These are phyloP conservation scores for Chelon labrosus DNA, from an alignment of 2,797 vertebrate genomes.

Conservation along the genomic window DNA sequence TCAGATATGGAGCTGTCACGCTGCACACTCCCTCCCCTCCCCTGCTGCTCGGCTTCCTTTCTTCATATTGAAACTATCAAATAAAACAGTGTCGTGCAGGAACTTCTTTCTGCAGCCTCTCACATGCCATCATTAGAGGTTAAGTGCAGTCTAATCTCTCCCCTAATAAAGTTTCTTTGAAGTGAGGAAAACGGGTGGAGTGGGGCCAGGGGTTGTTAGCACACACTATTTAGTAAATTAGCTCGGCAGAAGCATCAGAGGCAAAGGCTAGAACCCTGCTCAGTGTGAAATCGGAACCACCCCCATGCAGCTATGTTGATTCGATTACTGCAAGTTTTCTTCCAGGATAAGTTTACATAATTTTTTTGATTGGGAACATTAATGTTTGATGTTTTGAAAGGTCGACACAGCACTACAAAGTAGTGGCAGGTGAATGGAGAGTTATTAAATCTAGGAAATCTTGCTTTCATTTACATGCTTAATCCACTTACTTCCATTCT, in stretches of 20 bases:
- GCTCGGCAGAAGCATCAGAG: conserved; percentile 76
- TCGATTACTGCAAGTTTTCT: background rate
- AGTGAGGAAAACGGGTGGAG: conserved; percentile 83
- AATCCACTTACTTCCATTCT: background rate
- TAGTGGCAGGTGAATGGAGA: background rate
- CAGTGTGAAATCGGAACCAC: conserved; percentile 80
- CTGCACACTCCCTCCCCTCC: conserved; percentile 14
- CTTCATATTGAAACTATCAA: conserved; percentile 83
- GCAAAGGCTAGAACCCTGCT: conserved; percentile 54
- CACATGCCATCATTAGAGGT: conserved; percentile 82
- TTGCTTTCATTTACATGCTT: too few species aligned
- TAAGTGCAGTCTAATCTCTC: conserved; percentile 91
- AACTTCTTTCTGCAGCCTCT: conserved; percentile 63
- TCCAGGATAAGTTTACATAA: background rate
- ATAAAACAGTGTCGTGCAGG: conserved; percentile 69
- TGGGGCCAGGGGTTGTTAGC: conserved; percentile 76
- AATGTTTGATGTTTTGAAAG: background rate
- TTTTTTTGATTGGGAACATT: background rate
- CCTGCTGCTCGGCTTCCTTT: conserved; percentile 28
- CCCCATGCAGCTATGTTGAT: background rate
- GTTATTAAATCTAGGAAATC: background rate
- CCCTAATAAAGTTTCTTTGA: conserved; percentile 93
- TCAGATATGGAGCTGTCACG: conserved; percentile 57
- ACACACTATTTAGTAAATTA: conserved; percentile 88
- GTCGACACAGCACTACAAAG: background rate